Conservation (phyloP, 2,797 vertebrate genomes). For the Leptodactylus fallax region DNA sequence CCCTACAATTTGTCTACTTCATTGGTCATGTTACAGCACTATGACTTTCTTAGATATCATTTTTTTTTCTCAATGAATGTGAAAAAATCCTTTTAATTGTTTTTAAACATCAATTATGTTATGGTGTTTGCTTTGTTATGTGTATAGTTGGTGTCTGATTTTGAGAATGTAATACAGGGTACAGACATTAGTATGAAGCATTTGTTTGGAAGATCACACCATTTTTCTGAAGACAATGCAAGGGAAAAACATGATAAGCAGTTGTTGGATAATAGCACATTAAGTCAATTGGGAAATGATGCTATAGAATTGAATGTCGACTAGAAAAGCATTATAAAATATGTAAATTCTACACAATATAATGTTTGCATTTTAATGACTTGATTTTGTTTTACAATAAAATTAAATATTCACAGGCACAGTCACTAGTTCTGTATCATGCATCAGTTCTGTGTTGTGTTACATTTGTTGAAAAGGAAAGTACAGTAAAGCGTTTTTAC, state of each 20-base stretch:
- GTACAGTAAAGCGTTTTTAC: constrained; percentile 21
- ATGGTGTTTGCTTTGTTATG: neutral
- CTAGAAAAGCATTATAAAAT: constrained; percentile 42
- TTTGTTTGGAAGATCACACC: neutral
- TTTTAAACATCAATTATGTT: neutral
- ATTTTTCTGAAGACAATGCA: constrained; percentile 19
- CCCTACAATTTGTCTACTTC: neutral
- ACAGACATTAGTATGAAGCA: neutral
- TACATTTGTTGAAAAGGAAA: constrained; percentile 26
- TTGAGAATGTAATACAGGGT: neutral
- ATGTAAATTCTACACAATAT: constrained; percentile 43
- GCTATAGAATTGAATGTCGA: constrained; percentile 40
- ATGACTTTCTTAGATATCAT: neutral
- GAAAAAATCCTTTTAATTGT: neutral
- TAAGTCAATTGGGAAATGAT: constrained; percentile 51
- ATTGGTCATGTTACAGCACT: neutral
- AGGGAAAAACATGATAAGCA: constrained; percentile 34
- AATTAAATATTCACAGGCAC: constrained; percentile 42
- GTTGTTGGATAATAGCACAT: constrained; percentile 53
- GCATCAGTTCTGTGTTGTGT: constrained; percentile 25
- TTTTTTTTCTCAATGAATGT: neutral
- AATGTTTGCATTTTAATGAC: constrained; percentile 55
- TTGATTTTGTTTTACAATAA: constrained; percentile 52
- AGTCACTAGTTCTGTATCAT: constrained; percentile 37
- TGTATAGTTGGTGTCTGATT: neutral